These are phyloP conservation scores for Polietes domitor DNA, from an alignment of 2,888 invertebrate genomes.

Conservation along the genomic window DNA sequence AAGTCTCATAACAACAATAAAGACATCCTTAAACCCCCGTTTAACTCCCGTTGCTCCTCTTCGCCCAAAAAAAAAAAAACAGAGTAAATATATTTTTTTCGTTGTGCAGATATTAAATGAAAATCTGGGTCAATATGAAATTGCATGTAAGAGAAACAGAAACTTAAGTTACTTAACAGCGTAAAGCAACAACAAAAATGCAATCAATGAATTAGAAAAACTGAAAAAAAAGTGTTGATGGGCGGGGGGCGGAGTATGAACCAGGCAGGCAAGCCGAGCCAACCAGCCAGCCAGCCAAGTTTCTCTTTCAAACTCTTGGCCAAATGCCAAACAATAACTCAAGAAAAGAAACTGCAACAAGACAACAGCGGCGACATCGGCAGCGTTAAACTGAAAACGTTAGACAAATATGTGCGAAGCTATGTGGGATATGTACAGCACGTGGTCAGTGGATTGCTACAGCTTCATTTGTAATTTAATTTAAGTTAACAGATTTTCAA, in stretches of 20 bases:
- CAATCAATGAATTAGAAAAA: slow-evolving; percentile 60
- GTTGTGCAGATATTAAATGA: slow-evolving; percentile 2
- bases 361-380: background rate
- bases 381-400: slow-evolving; percentile 18
- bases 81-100: slow-evolving; percentile 6
- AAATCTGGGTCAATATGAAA: slow-evolving; percentile 33
- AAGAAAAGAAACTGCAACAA: slow-evolving; percentile 30
- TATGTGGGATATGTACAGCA: background rate
- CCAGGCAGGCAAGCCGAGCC: background rate
- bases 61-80: background rate
- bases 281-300: slow-evolving; percentile 46
- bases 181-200: slow-evolving; percentile 33
- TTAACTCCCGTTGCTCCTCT: background rate
- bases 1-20: background rate
- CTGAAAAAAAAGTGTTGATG: too few species aligned
- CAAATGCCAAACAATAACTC: slow-evolving; percentile 59
- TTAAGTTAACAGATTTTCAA: too few species aligned
- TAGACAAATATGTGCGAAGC: slow-evolving; percentile 8
- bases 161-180: slow-evolving; percentile 62
- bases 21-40: background rate
- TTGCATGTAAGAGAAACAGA: slow-evolving; percentile 1
- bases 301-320: slow-evolving; percentile 65
- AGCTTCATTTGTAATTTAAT: too few species aligned
- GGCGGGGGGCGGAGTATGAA: background rate
- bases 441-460: background rate